Percentiles rank a stretch among this genome's conserved stretches.
These are phyloP conservation scores for Sabatieria punctata DNA, from an alignment of 2,888 invertebrate genomes.

Conservation along the genomic window DNA sequence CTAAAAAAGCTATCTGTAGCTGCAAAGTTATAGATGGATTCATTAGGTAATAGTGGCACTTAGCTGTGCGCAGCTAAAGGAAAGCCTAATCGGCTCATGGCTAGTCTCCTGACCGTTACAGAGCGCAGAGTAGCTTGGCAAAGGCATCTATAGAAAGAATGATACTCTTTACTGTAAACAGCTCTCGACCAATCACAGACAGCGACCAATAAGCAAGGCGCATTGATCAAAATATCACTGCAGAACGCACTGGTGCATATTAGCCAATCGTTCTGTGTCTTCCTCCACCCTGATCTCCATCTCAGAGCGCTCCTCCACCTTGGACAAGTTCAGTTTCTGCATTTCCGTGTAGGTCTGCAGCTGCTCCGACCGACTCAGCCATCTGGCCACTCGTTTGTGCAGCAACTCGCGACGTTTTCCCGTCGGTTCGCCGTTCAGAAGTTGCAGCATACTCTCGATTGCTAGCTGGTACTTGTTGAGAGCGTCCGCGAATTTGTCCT, in stretches of 20 bases:
- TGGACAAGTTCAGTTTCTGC: neutral
- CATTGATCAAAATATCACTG: too few species aligned
- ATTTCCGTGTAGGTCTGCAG: neutral
- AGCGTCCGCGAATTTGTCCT: neutral
- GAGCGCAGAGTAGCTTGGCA: too few species aligned
- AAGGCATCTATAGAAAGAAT: too few species aligned
- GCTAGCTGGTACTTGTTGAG: conserved; percentile 8
- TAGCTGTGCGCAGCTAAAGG: too few species aligned
- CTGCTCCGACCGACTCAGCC: conserved; percentile 6
- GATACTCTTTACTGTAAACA: too few species aligned
- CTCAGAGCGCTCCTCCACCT: neutral
- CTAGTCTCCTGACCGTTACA: too few species aligned
- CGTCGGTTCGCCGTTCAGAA: conserved; percentile 3
- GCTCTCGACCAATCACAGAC: too few species aligned
- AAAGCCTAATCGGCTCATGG: too few species aligned
- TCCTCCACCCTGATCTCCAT: neutral
- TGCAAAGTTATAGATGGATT: too few species aligned
- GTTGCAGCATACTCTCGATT: conserved; percentile 7
- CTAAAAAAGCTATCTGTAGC: too few species aligned
- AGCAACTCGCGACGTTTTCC: conserved; percentile 3
- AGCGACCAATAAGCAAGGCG: too few species aligned
- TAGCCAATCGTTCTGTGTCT: neutral
- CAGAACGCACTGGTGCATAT: neutral
- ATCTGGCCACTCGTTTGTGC: conserved; percentile 2
- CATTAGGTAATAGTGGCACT: too few species aligned